A percentile compares a stretch with the other conserved stretches of the same genome.
Conservation (phyloP, 2,113 vertebrate species). For the Illadopsis cleaveri region DNA sequence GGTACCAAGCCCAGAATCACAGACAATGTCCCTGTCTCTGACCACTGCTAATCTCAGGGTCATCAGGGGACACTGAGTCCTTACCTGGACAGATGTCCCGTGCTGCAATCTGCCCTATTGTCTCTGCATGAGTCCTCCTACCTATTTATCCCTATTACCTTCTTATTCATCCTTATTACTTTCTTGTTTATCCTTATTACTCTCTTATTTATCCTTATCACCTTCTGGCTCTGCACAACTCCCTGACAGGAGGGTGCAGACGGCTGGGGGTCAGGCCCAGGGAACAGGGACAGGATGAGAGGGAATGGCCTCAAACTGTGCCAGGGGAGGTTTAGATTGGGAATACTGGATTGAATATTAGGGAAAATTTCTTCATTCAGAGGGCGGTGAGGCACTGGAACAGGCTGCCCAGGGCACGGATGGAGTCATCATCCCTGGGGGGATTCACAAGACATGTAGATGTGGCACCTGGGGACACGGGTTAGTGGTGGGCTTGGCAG, state of each 20-base stretch:
- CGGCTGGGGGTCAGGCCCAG: accelerated
- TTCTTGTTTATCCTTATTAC: background rate
- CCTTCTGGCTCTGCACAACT: background rate
- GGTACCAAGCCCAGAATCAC: background rate
- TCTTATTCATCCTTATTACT: background rate
- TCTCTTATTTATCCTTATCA: background rate
- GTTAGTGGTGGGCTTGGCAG: background rate
- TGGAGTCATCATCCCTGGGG: background rate
- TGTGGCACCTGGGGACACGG: accelerated
- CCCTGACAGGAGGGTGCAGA: background rate
- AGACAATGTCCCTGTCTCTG: background rate
- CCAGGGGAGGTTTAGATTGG: background rate
- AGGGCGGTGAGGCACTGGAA: background rate
- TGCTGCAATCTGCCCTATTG: background rate
- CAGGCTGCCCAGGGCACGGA: background rate
- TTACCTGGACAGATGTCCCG: background rate
- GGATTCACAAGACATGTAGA: background rate
- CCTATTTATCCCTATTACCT: background rate
- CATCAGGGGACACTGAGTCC: background rate
- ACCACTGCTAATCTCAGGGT: background rate
- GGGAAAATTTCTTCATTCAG: background rate
- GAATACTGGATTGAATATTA: background rate
- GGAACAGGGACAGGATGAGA: background rate
- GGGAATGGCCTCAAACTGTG: accelerated
- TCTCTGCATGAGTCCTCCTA: background rate